phyloP scores from a whole-genome alignment of 2,888 invertebrate genomes.

The Aphodius sticticus region DNA sequence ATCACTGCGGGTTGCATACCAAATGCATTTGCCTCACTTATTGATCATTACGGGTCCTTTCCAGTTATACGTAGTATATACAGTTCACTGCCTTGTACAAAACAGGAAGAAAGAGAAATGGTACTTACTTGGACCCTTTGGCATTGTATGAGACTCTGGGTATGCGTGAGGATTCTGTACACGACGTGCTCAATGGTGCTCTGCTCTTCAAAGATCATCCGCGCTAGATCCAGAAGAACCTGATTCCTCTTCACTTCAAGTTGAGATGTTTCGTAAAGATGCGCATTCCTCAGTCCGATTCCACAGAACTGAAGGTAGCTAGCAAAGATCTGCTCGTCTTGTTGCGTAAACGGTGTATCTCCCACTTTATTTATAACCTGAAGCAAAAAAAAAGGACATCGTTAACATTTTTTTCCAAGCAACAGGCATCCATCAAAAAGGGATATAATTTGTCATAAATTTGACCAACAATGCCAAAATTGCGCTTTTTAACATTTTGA shows the following conservation, averaged over 20 bases:
- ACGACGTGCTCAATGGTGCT: constrained; percentile 96
- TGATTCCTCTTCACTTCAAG: constrained; percentile 95
- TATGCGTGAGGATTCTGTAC: constrained; percentile 90
- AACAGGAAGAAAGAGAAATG: no score
- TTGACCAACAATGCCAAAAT: no score
- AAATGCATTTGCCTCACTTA: no score
- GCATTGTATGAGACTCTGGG: constrained; percentile 93
- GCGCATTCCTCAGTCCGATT: constrained; percentile 94
- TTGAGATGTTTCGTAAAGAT: constrained; percentile 93
- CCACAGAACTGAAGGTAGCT: constrained; percentile 97
- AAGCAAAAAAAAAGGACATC: constrained; percentile 40
- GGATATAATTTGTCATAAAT: no score
- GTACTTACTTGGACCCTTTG: constrained; percentile 87
- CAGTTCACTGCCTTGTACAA: no score
- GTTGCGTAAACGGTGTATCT: constrained; percentile 81
- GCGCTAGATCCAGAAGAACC: constrained; percentile 90
- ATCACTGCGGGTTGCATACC: no score
- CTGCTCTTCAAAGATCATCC: constrained; percentile 97
- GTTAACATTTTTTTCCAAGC: no score
- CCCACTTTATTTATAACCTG: constrained; percentile 91
- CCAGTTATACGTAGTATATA: no score
- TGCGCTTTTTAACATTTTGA: no score
- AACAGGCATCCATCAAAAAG: no score
- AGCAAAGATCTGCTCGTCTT: constrained; percentile 90
- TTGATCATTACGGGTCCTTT: no score